Percentiles rank a stretch among this genome's conserved stretches.
phyloP scores from a whole-genome alignment of 35 echinoderm and acorn worm genomes.

The Lytechinus variegatus region DNA sequence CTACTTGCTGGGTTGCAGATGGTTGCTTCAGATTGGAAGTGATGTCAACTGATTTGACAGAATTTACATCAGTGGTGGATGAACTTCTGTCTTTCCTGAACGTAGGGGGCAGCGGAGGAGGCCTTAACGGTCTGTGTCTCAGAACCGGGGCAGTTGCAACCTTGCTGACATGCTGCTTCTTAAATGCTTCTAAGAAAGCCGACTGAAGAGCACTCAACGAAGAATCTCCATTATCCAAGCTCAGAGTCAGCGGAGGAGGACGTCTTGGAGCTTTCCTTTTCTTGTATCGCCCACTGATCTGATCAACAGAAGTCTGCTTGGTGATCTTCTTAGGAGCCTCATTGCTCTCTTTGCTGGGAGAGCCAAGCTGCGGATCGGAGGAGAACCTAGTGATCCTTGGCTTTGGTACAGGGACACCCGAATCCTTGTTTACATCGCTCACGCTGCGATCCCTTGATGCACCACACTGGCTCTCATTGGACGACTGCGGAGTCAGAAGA shows the following conservation, averaged over 20 bases:
- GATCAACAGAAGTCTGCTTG: constrained; percentile 10
- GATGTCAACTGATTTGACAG: neutral
- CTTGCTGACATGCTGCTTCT: constrained; percentile 14
- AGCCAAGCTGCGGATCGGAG: neutral
- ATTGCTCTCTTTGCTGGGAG: too few relatives aligned
- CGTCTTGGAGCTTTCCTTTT: constrained; percentile 28
- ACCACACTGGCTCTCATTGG: neutral
- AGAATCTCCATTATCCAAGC: neutral
- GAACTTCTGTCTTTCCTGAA: constrained; percentile 38
- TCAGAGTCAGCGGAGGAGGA: neutral
- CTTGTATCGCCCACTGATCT: constrained; percentile 6
- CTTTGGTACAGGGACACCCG: neutral
- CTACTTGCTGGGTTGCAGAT: neutral
- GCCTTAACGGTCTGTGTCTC: neutral
- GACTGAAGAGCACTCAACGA: constrained; percentile 22
- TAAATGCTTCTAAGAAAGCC: constrained; percentile 30
- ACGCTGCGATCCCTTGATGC: neutral
- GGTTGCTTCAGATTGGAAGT: neutral
- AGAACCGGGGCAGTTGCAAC: neutral
- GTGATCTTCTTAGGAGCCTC: neutral
- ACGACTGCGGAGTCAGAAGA: neutral
- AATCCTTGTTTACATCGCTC: neutral
- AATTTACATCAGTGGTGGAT: neutral
- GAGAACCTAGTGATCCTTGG: constrained; percentile 16
- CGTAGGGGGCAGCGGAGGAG: constrained; percentile 16